These are phyloP conservation scores for Drosophila subobscura DNA, from an alignment of 1,140 invertebrate genomes.

Conservation along the genomic window DNA sequence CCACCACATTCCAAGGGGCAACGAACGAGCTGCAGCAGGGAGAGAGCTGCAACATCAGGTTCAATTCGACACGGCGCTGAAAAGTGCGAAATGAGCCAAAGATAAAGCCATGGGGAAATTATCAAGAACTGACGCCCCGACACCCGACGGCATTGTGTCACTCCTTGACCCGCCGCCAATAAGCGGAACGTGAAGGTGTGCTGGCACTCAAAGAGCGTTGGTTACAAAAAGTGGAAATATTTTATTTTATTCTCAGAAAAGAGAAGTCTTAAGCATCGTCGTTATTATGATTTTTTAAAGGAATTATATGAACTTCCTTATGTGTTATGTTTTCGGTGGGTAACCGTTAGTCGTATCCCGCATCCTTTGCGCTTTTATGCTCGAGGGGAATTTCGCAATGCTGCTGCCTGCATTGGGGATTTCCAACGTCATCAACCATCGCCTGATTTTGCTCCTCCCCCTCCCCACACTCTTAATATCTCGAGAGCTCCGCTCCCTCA, in stretches of 20 bases:
- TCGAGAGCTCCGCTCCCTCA: constrained; percentile 3
- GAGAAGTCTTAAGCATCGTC: no score
- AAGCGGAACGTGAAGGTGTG: no score
- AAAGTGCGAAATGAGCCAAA: constrained; percentile 35
- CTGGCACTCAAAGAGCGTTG: no score
- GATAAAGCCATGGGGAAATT: constrained; percentile 42
- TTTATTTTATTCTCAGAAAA: no score
- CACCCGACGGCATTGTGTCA: constrained; percentile 35
- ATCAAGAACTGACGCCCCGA: constrained; percentile 33
- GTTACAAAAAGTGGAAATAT: no score
- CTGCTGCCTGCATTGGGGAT: constrained; percentile 28
- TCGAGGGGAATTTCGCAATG: constrained; percentile 42
- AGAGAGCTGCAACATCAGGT: constrained; percentile 15
- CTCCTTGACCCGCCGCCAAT: constrained; percentile 6
- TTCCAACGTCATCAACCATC: constrained; percentile 42
- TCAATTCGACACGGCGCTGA: constrained; percentile 47
- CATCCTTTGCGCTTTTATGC: constrained; percentile 1
- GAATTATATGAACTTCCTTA: no score
- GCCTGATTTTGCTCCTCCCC: constrained; percentile 28
- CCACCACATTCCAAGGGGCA: constrained; percentile 37
- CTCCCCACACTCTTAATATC: background rate
- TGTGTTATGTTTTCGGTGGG: background rate
- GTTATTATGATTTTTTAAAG: no score
- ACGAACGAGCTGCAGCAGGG: constrained; percentile 9
- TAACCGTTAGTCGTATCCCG: background rate